Conservation (phyloP, 30 jellyfish, hydroid and myxozoan species). For the Aurelia sp. region DNA sequence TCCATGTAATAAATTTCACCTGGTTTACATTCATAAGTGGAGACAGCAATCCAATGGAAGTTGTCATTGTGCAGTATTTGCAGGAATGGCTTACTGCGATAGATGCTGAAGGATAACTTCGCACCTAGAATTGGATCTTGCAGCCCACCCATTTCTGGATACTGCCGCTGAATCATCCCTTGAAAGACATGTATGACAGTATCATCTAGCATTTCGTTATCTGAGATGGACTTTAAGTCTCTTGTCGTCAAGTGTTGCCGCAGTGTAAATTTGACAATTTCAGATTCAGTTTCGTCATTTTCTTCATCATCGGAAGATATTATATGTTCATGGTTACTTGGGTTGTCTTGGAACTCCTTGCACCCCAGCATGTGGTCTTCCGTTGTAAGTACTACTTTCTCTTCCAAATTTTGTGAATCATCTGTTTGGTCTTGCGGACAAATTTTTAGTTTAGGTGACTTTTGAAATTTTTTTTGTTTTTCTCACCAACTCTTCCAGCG, state of each 20-base stretch:
- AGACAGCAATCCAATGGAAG: slow-evolving; percentile 59
- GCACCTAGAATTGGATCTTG: slow-evolving; percentile 37
- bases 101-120: not conserved
- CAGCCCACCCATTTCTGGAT: not conserved
- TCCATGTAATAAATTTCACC: slow-evolving; percentile 32
- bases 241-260: slow-evolving; percentile 9
- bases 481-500: slow-evolving; percentile 18
- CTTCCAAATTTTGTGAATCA: no score
- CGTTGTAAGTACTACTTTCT: no score
- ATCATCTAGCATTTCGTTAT: slow-evolving; percentile 18
- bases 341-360: no score
- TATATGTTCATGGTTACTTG: no score
- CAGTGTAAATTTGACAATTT: not conserved
- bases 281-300: not conserved
- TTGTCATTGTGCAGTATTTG: slow-evolving; percentile 57
- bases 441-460: not conserved
- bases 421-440: no score
- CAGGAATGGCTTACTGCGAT: slow-evolving; percentile 12
- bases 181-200: slow-evolving; percentile 31
- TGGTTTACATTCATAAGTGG: slow-evolving; percentile 40
- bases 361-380: not conserved
- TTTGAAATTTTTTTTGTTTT: slow-evolving; percentile 16
- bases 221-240: slow-evolving; percentile 11
- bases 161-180: slow-evolving; percentile 1
- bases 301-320: slow-evolving; percentile 4